Evolutionary conservation across 1,140 invertebrate species (phyloP).

Genomic region (Cydia splendana): DNA sequence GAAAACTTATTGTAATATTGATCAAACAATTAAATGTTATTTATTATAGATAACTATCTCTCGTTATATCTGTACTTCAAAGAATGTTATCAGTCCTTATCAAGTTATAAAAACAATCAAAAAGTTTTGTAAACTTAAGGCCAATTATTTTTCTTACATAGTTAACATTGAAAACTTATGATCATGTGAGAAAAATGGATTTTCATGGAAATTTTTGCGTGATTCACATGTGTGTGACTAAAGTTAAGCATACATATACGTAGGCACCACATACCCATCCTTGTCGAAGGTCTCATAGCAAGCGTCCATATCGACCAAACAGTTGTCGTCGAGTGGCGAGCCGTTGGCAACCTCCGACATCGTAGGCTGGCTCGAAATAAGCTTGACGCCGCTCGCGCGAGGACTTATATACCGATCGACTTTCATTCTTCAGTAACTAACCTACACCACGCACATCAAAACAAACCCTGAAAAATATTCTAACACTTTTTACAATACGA

Average conservation of each 20-base stretch:
- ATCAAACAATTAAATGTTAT: background rate
- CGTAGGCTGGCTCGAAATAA: conserved; percentile 70
- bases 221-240: conserved; percentile 6
- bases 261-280: conserved; percentile 82
- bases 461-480: conserved; percentile 6
- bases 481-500: background rate
- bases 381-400: conserved; percentile 47
- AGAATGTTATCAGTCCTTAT: background rate
- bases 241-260: conserved; percentile 7
- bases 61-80: background rate
- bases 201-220: background rate
- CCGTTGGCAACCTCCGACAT: conserved; percentile 71
- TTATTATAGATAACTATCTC: background rate
- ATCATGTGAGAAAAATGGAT: background rate
- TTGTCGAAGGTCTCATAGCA: conserved; percentile 93
- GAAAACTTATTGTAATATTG: background rate
- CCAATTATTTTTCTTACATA: background rate
- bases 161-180: background rate
- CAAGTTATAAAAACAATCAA: conserved; percentile 13
- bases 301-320: conserved; percentile 87
- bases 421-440: conserved; percentile 42
- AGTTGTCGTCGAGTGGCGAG: conserved; percentile 70
- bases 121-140: conserved; percentile 24
- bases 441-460: conserved; percentile 29
- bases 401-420: conserved; percentile 63